Base-by-base conservation (phyloP, 2,797 vertebrate species). In the Gymnothorax reevesii region DNA sequence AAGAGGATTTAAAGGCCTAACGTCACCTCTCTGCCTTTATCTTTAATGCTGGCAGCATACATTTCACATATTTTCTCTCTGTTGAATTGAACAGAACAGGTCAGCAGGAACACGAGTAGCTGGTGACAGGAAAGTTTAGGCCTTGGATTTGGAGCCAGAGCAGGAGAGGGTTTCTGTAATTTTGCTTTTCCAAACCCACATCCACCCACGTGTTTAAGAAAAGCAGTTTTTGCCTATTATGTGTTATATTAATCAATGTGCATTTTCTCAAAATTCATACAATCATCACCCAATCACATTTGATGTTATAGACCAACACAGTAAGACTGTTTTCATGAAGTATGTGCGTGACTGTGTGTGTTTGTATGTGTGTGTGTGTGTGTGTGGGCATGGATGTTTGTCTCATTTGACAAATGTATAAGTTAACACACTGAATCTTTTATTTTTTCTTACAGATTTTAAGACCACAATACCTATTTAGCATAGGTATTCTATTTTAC, bases 401-500 rank as follows among this genome's bases (percentile, higher is more conserved):
- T 80, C 49, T 80, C 66, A 69, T 69, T 85, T 42, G 84, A 59
- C 73, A 27, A 82, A 82, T 85, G 82, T 49, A 85, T 49, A 9
- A 85, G 79, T 54, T 69, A 69, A 85, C 83, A 71, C 60, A 82
- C 64, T 66, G 84, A 87, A 82, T 82, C 77, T n/a, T 55, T 20
- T 80, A 27, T 82, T 87, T 49, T 25, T 71, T 55, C 75, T 87
- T 75, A 79, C 27, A 82, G 49, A 83, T 59, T 33, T 42, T 52
- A 84, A 87, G 20, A 87, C 77, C 87, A 87, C n/a, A 22, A 80
- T 80, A 80, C 77, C 7, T 15, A 49, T 77, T 77, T 77, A 77
- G 10, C 7, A 77, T 20, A 80, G 54, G 52, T 80, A 80, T 77
- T 33, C 77, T 80, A 80, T 80, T 80, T 80, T 80, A 80, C 17